A percentile compares a stretch with the other conserved stretches of the same genome.
Conservation (phyloP, 2,888 invertebrate species). For the Heteromurus nitidus region DNA sequence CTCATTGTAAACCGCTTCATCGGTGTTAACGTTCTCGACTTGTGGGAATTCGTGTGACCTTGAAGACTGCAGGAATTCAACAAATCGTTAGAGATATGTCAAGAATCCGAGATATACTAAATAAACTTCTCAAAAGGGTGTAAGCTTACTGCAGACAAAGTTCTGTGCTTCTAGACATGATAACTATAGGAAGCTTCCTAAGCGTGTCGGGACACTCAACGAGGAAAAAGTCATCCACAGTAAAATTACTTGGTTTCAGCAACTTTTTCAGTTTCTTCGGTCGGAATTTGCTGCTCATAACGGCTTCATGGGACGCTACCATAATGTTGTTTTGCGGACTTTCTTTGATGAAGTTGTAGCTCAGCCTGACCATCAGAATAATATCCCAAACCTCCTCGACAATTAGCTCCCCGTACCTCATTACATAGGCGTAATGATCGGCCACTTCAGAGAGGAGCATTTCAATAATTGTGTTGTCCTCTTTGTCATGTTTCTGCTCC, state of each 20-base stretch:
- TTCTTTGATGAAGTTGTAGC: slow-evolving; percentile 44
- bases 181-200: slow-evolving; percentile 51
- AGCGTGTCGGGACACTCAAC: slow-evolving; percentile 51
- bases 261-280: slow-evolving; percentile 18
- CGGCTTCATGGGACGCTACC: slow-evolving; percentile 23
- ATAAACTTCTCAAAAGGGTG: no score
- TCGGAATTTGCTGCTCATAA: slow-evolving; percentile 28
- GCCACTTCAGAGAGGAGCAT: slow-evolving; percentile 32
- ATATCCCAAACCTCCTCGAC: slow-evolving; percentile 62
- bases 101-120: no score
- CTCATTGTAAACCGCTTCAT: slow-evolving; percentile 36
- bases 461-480: slow-evolving; percentile 25
- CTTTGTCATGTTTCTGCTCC: not conserved
- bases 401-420: slow-evolving; percentile 42
- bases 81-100: no score
- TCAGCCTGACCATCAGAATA: slow-evolving; percentile 46
- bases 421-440: slow-evolving; percentile 33
- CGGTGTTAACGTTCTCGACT: not conserved
- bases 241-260: slow-evolving; percentile 34
- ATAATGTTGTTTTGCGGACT: slow-evolving; percentile 27
- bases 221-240: slow-evolving; percentile 31
- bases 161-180: slow-evolving; percentile 44
- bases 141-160: slow-evolving; percentile 52
- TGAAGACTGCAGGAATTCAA: slow-evolving; percentile 26
- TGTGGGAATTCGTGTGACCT: slow-evolving; percentile 47